phyloP scores from a whole-genome alignment of 2,888 invertebrate genomes.

The Drosophila greeni region DNA sequence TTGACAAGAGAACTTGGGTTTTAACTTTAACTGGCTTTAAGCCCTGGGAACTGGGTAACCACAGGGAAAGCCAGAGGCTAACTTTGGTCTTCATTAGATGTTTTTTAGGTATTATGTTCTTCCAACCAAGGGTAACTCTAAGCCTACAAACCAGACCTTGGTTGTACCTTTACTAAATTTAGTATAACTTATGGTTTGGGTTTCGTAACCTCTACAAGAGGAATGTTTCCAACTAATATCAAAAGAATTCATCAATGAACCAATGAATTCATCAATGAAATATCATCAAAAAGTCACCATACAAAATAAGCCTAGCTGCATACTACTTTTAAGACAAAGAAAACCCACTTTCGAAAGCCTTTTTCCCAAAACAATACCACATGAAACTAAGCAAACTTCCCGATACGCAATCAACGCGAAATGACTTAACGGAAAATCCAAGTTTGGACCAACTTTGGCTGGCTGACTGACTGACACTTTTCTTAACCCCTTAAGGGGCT shows the following conservation, averaged over 20 bases:
- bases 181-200: no score
- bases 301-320: background rate
- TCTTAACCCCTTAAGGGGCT: slow-evolving; percentile 23
- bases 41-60: background rate
- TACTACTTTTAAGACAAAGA: no score
- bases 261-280: no score
- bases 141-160: no score
- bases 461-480: slow-evolving; percentile 16
- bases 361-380: background rate
- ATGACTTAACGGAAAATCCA: background rate
- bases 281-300: no score
- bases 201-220: no score
- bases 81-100: no score
- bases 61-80: background rate
- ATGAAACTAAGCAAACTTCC: background rate
- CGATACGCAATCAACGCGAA: slow-evolving; percentile 1
- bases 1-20: background rate
- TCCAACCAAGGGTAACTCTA: no score
- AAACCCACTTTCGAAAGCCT: no score
- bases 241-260: background rate
- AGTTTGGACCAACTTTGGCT: slow-evolving; percentile 14
- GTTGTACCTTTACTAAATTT: no score
- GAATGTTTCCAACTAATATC: background rate
- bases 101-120: no score
- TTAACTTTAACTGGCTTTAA: background rate